Conservation (phyloP, 92 coral and sea anemone species). For the Phymanthus crucifer region DNA sequence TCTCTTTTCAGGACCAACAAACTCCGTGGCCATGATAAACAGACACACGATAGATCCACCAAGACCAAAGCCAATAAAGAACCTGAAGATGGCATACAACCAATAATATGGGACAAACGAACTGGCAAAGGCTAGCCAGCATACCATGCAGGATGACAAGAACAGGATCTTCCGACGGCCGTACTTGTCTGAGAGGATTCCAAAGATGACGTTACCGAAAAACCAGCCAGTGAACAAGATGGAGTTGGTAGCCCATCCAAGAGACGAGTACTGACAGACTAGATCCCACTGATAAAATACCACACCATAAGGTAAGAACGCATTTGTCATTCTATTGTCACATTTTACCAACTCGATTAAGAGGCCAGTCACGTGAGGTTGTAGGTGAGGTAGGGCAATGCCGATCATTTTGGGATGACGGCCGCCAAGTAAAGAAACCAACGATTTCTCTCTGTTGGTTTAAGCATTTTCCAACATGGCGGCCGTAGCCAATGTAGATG, state of each 20-base stretch:
- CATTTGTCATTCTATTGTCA: background rate
- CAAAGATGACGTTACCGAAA: conserved; percentile 85
- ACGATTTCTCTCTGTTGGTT: too few relatives aligned
- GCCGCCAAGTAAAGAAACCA: too few relatives aligned
- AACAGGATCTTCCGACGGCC: conserved; percentile 87
- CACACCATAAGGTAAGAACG: background rate
- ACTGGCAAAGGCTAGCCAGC: conserved; percentile 83
- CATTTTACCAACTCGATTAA: too few relatives aligned
- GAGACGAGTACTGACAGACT: conserved; percentile 71
- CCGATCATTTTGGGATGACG: too few relatives aligned
- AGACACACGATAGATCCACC: conserved; percentile 94
- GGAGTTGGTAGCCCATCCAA: conserved; percentile 74
- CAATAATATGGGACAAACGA: conserved; percentile 83
- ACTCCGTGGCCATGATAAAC: conserved; percentile 92
- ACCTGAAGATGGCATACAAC: conserved; percentile 80
- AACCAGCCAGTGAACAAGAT: conserved; percentile 91
- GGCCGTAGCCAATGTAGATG: too few relatives aligned
- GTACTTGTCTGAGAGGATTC: conserved; percentile 90
- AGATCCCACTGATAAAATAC: conserved; percentile 77
- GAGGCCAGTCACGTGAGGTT: too few relatives aligned
- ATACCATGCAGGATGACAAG: conserved; percentile 78
- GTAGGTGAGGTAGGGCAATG: too few relatives aligned
- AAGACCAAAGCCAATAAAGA: conserved; percentile 89
- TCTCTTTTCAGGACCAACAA: conserved; percentile 80
- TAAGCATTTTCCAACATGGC: too few relatives aligned